A percentile compares a stretch with the other conserved stretches of the same genome.
Conservation (phyloP, 2,888 invertebrate genomes). For the Herminia tarsipennalis region DNA sequence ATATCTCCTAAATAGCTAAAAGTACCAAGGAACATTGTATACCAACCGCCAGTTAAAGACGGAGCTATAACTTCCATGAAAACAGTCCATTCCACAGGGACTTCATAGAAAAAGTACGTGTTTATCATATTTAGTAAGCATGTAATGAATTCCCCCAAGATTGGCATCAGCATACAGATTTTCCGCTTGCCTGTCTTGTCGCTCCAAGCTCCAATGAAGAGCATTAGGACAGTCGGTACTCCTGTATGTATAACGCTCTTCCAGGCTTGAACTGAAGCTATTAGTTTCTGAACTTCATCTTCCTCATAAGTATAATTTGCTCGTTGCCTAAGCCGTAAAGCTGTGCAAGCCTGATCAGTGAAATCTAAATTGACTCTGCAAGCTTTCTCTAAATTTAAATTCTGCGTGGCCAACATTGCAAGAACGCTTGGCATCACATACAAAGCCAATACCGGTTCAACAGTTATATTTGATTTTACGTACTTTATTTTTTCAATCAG, state of each 20-base stretch:
- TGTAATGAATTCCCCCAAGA: constrained; percentile 83
- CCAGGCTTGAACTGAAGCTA: constrained; percentile 84
- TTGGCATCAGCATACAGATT: constrained; percentile 85
- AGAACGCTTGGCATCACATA: constrained; percentile 88
- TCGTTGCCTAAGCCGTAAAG: constrained; percentile 88
- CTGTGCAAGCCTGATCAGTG: constrained; percentile 89
- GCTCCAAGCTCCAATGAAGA: constrained; percentile 88
- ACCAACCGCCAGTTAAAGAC: constrained; percentile 84
- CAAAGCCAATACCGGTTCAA: constrained; percentile 88
- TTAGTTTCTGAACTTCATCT: constrained; percentile 86
- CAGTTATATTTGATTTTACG: constrained; percentile 85
- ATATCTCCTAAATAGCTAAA: constrained; percentile 87
- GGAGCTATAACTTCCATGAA: constrained; percentile 83
- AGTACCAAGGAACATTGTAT: constrained; percentile 84
- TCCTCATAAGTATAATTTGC: constrained; percentile 88
- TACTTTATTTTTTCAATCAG: constrained; percentile 76
- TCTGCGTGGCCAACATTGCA: constrained; percentile 92
- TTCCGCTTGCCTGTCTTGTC: constrained; percentile 86
- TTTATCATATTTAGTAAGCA: constrained; percentile 80
- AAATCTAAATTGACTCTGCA: constrained; percentile 92
- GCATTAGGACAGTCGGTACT: constrained; percentile 81
- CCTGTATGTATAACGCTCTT: constrained; percentile 83
- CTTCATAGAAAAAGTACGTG: constrained; percentile 83
- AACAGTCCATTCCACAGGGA: constrained; percentile 82
- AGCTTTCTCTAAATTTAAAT: constrained; percentile 93